Percentiles rank a stretch among this genome's conserved stretches.
Conservation (phyloP, 2,113 vertebrate species). For the Rousettus leschenaultii region DNA sequence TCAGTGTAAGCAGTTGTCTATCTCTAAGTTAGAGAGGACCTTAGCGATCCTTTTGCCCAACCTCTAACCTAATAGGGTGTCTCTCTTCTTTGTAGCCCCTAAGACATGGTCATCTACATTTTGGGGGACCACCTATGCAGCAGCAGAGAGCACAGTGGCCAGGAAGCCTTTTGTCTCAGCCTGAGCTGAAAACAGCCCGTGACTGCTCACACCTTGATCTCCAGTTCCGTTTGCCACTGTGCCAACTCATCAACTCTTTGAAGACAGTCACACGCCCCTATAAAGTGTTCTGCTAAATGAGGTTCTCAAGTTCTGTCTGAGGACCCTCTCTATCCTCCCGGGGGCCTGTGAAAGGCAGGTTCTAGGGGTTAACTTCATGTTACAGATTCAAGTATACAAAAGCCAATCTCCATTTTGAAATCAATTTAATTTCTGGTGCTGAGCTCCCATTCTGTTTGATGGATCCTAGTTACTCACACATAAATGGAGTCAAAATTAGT, state of each 20-base stretch:
- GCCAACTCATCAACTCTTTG: background rate
- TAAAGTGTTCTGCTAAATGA: rapidly evolving
- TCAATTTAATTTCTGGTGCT: background rate
- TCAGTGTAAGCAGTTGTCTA: background rate
- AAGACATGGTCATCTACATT: background rate
- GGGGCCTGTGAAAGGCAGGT: background rate
- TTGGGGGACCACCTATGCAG: no score
- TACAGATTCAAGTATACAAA: background rate
- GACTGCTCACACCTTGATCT: no score
- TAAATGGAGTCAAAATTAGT: background rate
- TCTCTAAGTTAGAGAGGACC: background rate
- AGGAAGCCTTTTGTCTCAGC: background rate
- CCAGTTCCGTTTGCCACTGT: rapidly evolving
- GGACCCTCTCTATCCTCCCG: background rate
- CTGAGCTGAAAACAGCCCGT: rapidly evolving
- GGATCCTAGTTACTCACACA: background rate
- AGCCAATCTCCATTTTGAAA: background rate
- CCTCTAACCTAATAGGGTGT: no score
- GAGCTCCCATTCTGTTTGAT: background rate
- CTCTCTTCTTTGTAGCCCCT: background rate
- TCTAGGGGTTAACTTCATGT: no score
- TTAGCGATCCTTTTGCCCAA: background rate
- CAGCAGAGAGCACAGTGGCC: rapidly evolving
- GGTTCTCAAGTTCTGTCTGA: background rate
- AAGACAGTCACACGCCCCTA: rapidly evolving